These are phyloP conservation scores for Miltochrista miniata DNA, from an alignment of 2,888 invertebrate genomes.

Conservation along the genomic window DNA sequence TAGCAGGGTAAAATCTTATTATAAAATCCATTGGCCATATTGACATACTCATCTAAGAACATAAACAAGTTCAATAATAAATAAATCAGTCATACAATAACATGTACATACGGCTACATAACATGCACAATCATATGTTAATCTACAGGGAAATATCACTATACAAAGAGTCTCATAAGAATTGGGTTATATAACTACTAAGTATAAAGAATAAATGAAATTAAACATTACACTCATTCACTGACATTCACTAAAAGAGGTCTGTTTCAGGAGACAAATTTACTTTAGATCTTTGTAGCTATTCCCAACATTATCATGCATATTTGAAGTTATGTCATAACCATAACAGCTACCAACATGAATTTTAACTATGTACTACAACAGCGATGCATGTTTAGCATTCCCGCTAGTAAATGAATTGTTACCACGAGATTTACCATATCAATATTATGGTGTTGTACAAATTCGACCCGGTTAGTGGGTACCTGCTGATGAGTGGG, in stretches of 20 bases:
- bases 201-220: no score
- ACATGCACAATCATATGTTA: background rate
- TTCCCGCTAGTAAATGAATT: slow-evolving; percentile 70
- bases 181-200: no score
- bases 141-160: background rate
- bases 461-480: slow-evolving; percentile 81
- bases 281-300: background rate
- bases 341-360: no score
- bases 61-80: background rate
- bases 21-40: background rate
- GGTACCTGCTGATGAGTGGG: slow-evolving; percentile 80
- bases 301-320: slow-evolving; percentile 19
- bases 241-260: background rate
- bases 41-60: background rate
- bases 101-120: background rate
- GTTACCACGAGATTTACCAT: slow-evolving; percentile 80
- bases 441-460: slow-evolving; percentile 83
- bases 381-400: slow-evolving; percentile 58
- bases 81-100: background rate
- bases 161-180: no score
- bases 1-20: no score
- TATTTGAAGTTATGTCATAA: no score
- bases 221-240: no score
- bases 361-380: slow-evolving; percentile 43
- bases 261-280: background rate